Base-by-base conservation (phyloP, 2,797 vertebrate species). In the Hydrolagus colliei region DNA sequence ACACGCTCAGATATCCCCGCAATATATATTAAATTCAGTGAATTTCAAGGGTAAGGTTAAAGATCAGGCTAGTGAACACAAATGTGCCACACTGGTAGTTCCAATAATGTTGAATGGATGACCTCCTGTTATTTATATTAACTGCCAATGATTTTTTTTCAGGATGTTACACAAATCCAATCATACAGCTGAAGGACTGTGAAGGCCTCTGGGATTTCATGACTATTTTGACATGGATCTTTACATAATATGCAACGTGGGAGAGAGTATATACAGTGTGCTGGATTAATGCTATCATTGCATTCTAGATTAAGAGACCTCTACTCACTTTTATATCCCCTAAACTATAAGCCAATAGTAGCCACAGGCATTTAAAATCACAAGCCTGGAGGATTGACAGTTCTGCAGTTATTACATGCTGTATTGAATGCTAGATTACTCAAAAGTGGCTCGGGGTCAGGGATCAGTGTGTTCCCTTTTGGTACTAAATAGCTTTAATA, bases 341-440 rank as follows among this genome's bases (percentile, higher is more conserved):
- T 93, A 93, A 92, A 93, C 93, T 91, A 93, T 92, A 94, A 94
- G 92, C 93, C 93, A 94, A 92, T 93, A 92, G 93, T 95, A 94
- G 94, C 94, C 94, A 93, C 92, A 94, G 93, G 94, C 94, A 92
- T 94, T 94, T 94, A 93, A 94, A 95, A 95, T 92, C 94, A 95
- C 32, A 95, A 96, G 95, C 95, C 95, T 85, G 91, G 93, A 96
- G 96, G 97, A 99, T 97, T 98, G 97, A 99, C 97, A 98, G 96
- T 95, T 95, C 93, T 93, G 96, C 96, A 98, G 97, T 97, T 97
- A 99, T 99, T 99, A 98, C 97, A 98, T 96, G 97, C 96, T 98
- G 97, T 96, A 98, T 98, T 99, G 97, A 98, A 98, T 99, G 96
- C 96, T 97, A 98, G 97, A 99, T 99, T 98, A 98, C 96, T 97